phyloP scores from a whole-genome alignment of 1,140 invertebrate genomes.

The Drosophila bocki region DNA sequence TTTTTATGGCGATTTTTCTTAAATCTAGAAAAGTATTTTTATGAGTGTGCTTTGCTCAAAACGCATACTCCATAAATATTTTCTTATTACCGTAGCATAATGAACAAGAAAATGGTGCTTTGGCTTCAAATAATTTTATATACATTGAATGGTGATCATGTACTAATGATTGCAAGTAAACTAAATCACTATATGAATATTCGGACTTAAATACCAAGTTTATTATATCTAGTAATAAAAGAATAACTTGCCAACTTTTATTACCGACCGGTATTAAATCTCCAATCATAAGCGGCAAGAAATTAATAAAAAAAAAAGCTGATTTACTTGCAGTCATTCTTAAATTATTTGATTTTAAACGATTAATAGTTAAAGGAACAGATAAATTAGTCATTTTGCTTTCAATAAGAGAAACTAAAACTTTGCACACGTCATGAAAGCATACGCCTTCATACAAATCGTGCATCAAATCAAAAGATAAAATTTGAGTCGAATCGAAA shows the following conservation, averaged over 20 bases:
- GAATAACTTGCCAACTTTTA: neutral
- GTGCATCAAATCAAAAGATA: neutral
- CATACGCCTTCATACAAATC: neutral
- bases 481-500: neutral
- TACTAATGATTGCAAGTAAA: too few species aligned
- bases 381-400: neutral
- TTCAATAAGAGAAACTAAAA: neutral
- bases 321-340: neutral
- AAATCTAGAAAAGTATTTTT: too few species aligned
- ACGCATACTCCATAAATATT: too few species aligned
- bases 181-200: neutral
- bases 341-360: neutral
- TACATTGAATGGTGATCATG: too few species aligned
- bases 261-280: neutral
- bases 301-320: neutral
- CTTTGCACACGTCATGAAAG: conserved; percentile 1
- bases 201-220: neutral
- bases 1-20: too few species aligned
- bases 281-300: neutral
- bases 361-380: neutral
- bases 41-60: too few species aligned
- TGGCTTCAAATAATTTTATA: too few species aligned
- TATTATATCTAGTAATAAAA: neutral
- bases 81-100: too few species aligned
- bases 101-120: too few species aligned